Percentiles rank a stretch among this genome's conserved stretches.
Conservation (phyloP, 1,140 invertebrate genomes). For the Drosophila parvula region DNA sequence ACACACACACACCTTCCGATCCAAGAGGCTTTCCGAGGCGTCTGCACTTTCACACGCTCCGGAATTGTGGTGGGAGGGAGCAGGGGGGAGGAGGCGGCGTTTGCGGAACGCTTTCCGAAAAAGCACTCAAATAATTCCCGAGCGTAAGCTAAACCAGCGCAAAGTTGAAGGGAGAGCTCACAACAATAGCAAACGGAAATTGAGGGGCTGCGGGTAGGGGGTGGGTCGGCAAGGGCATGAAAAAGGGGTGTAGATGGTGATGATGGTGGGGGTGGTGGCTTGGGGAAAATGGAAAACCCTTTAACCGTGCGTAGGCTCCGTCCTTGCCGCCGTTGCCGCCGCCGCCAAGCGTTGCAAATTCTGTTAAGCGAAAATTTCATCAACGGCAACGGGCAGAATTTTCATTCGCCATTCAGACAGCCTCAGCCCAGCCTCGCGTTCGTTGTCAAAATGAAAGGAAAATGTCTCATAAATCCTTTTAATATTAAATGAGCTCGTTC, state of each 20-base stretch:
- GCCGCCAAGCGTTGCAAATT: constrained; percentile 77
- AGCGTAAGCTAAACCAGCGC: constrained; percentile 80
- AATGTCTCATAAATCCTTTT: constrained; percentile 83
- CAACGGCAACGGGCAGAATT: constrained; percentile 68
- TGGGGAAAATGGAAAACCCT: constrained; percentile 74
- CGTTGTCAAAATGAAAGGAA: constrained; percentile 82
- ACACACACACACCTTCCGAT: constrained; percentile 12
- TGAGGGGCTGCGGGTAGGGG: not conserved
- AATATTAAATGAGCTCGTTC: constrained; percentile 81
- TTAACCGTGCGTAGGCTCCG: constrained; percentile 75
- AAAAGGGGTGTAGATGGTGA: not conserved
- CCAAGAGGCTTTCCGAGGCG: constrained; percentile 50
- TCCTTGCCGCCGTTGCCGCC: constrained; percentile 13
- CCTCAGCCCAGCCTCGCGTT: constrained; percentile 17
- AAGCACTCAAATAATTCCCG: constrained; percentile 82
- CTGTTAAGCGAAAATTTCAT: constrained; percentile 82
- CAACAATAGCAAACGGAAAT: constrained; percentile 66
- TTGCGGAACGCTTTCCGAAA: constrained; percentile 52
- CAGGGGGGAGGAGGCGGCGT: constrained; percentile 1
- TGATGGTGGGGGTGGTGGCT: not conserved
- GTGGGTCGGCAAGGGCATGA: constrained; percentile 5
- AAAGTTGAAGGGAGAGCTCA: constrained; percentile 69
- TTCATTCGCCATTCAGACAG: constrained; percentile 68
- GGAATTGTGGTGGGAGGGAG: too few species aligned
- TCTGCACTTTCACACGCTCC: constrained; percentile 80